Evolutionary conservation across 2,888 invertebrate species (phyloP), one percentile per base, ranked within the genome.

Genomic region (Nomada flava): DNA sequence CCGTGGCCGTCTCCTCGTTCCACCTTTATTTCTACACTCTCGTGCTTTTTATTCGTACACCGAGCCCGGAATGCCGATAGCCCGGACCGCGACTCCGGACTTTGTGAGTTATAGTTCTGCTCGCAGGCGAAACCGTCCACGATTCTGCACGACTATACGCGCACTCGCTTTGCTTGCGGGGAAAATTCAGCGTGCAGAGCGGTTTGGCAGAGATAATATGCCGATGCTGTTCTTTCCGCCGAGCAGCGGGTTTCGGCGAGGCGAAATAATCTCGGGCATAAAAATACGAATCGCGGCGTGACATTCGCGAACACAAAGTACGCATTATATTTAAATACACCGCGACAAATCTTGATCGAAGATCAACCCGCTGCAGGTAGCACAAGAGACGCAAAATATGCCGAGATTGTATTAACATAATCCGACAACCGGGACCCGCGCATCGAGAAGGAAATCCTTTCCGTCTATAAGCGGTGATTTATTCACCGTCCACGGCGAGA

Each of bases 91-190:
- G 69, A 26, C 73, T 79, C 67, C 79, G 29, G 82, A 84, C 82
- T 85, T 82, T 79, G 70, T 86, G 90, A 90, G 79, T 89, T 89
- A 90, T 89, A 80, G 85, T 81, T 86, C 73, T 78, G 82, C 79
- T 73, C 77, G 62, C 47, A 76, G 73, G 69, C 80, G 59, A 78
- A 81, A 73, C 68, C 10, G 55, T 9, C 26, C 20, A 36, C 72
- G 76, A 59, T 67, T 69, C 20, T 71, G 64, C 69, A 57, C 47
- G 63, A 67, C 20, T 50, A 29, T 26, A 64, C 44, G 47, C 29
- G 20, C n/a, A 53, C 20, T 11, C 44, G 36, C 7, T 36, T 36
- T 47, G 75, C 62, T 63, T 18, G 75, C 64, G 60, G 65, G 57
- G 70, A 78, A 81, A 80, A 71, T 67, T 79, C 15, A 5, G 11